phyloP scores from a whole-genome alignment of 1,140 invertebrate genomes.

The Arctopsyche grandis region DNA sequence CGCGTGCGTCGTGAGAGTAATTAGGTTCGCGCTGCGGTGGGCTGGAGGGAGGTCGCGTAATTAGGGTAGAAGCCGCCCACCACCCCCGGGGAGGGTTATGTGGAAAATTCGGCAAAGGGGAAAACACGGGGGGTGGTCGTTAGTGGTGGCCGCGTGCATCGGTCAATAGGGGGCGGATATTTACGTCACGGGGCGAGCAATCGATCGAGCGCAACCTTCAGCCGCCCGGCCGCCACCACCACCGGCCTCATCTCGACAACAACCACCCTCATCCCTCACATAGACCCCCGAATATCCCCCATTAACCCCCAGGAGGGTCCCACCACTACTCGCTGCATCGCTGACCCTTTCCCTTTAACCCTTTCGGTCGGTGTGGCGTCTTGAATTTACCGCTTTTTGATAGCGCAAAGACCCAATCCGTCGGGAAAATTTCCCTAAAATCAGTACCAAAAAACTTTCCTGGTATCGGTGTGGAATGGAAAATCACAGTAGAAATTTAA shows the following conservation, averaged over 20 bases:
- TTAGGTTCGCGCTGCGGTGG: not conserved
- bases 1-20: constrained; percentile 10
- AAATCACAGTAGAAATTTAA: too few relatives aligned
- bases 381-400: too few relatives aligned
- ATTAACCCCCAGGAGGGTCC: not conserved
- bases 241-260: not conserved
- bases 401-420: too few relatives aligned
- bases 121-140: constrained; percentile 26
- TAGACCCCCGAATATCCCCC: not conserved
- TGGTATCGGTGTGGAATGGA: too few relatives aligned
- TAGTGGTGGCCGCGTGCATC: constrained; percentile 49
- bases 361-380: not conserved
- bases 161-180: constrained; percentile 52
- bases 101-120: not conserved
- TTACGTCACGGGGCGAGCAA: constrained; percentile 53
- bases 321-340: not conserved
- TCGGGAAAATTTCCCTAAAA: too few relatives aligned
- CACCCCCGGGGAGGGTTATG: not conserved
- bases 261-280: not conserved
- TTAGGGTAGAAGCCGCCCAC: constrained; percentile 6
- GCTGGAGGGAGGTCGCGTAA: not conserved
- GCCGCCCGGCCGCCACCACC: constrained; percentile 41
- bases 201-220: constrained; percentile 53
- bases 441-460: too few relatives aligned
- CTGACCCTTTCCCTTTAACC: not conserved